Evolutionary conservation across 2,113 vertebrate species (phyloP), one percentile per base, ranked within the genome.

Genomic region (Pelobates fuscus): DNA sequence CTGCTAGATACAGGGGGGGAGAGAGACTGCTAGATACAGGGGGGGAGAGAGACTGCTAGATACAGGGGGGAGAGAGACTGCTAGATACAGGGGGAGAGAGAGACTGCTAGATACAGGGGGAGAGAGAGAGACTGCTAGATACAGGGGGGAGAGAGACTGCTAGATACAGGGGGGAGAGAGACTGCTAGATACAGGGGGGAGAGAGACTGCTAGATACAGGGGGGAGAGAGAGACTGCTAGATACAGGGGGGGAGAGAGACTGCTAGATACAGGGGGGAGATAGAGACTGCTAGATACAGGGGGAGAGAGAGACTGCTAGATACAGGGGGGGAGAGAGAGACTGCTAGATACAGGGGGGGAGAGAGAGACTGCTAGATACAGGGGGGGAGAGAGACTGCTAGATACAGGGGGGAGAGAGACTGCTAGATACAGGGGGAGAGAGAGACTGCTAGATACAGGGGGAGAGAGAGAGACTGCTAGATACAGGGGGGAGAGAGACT

Each of bases 121-220:
- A 32, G 30, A 32, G 30, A 32, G 30, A 32, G 30, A 10, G 30
- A 32, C 4, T 10, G 10, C 4, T 10, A 32, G 30, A 5, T 4
- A 32, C 4, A 32, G 30, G 10, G 49, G n/a, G 2, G 15, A 4
- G 15, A 14, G 67, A 15, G 14, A 80, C 46, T 61, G 26, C 49
- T 23, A 61, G 78, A 24, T 66, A 30, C 21, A 25, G 29, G 61
- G 80, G 15, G n/a, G n/a, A n/a, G 49, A 52, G 49, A 52, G 49
- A 52, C 7, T 8, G 41, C 7, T 7, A 52, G 2, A 8, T 5
- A 52, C 5, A 52, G 15, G 15, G 15, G n/a, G 49, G 78, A n/a
- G n/a, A n/a, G 0, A 70, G 66, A 59, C 72, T 64, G n/a, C n/a
- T n/a, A n/a, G n/a, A n/a, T n/a, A n/a, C n/a, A n/a, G n/a, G n/a